Percentiles rank a stretch among this genome's conserved stretches.
Conservation (phyloP, 2,888 invertebrate genomes). For the Unio delphinus region DNA sequence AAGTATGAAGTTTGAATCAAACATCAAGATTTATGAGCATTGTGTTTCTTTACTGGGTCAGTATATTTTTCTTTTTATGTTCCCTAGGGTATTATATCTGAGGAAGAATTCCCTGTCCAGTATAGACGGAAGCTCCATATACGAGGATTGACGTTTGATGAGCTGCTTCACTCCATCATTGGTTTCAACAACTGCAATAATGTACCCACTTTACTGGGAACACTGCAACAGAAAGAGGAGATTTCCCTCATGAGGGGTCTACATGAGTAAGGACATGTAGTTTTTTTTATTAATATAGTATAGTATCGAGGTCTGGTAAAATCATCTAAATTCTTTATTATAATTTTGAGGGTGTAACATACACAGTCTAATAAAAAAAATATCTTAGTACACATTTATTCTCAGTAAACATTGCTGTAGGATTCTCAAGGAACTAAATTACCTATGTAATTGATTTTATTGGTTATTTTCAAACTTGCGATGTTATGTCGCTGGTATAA, state of each 20-base stretch:
- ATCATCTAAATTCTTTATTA: neutral
- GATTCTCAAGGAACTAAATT: no score
- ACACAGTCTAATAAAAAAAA: no score
- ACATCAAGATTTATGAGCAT: no score
- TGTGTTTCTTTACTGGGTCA: no score
- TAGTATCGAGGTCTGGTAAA: neutral
- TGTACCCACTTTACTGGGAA: slow-evolving; percentile 72
- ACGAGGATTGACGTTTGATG: slow-evolving; percentile 54
- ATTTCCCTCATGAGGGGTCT: slow-evolving; percentile 75
- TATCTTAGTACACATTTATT: no score
- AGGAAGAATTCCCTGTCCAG: slow-evolving; percentile 70
- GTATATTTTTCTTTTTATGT: no score
- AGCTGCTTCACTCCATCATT: slow-evolving; percentile 67
- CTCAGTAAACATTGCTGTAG: no score
- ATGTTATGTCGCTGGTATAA: no score
- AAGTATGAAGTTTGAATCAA: no score
- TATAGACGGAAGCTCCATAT: slow-evolving; percentile 62
- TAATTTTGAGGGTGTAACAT: no score
- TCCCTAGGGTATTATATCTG: slow-evolving; percentile 80
- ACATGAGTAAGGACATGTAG: slow-evolving; percentile 60
- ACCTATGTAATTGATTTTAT: no score
- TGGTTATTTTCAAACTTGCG: no score
- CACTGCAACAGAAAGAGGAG: slow-evolving; percentile 61
- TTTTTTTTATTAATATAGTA: neutral
- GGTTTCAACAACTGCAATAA: slow-evolving; percentile 73